phyloP scores from a whole-genome alignment of 2,113 vertebrate genomes.

The Urocitellus parryii region DNA sequence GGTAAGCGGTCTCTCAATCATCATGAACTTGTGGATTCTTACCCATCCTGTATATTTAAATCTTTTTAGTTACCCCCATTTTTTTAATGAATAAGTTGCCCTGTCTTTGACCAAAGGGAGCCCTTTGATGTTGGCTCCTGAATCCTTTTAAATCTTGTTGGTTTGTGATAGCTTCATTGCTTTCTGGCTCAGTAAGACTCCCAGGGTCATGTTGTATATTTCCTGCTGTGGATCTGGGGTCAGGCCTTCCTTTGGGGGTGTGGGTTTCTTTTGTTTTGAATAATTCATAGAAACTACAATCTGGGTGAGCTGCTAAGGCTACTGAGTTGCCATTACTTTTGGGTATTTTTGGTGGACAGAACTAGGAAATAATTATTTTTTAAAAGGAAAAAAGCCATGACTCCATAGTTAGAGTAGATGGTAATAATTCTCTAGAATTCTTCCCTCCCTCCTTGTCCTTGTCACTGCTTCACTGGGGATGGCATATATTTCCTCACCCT shows the following conservation, averaged over 20 bases:
- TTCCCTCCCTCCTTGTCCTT: background rate
- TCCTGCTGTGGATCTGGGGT: background rate
- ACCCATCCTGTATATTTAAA: background rate
- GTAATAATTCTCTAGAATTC: background rate
- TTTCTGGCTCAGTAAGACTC: background rate
- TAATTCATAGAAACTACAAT: background rate
- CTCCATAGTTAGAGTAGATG: background rate
- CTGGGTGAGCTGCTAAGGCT: background rate
- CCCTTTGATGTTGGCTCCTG: background rate
- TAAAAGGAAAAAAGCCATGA: background rate
- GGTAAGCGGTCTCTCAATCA: background rate
- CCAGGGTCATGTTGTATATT: background rate
- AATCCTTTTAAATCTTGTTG: background rate
- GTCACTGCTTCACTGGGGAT: too few relatives aligned
- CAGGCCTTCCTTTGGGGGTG: background rate
- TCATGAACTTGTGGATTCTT: background rate
- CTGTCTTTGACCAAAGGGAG: background rate
- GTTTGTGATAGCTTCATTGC: background rate
- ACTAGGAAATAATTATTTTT: constrained; percentile 4
- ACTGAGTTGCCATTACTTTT: background rate
- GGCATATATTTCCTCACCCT: background rate
- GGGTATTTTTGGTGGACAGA: background rate
- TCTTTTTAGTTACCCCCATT: background rate
- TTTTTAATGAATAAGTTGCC: background rate
- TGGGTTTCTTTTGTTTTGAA: background rate